Base-by-base conservation (phyloP, 2,888 invertebrate species). In the Mesorhabditis spiculigera region DNA sequence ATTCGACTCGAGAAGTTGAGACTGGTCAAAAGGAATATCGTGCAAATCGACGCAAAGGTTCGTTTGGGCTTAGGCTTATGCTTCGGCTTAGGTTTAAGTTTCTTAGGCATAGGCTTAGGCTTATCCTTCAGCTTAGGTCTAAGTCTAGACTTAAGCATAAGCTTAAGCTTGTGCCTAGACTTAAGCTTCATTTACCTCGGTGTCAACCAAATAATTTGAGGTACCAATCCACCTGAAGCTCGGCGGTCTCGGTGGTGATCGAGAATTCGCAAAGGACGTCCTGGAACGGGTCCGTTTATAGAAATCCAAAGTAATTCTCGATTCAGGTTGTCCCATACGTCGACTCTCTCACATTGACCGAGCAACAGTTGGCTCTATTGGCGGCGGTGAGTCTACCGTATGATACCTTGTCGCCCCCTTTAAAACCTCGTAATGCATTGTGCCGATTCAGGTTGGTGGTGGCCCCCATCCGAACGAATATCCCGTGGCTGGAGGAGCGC, bases 151-250 rank as follows among this genome's bases (percentile, higher is more conserved):
- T n/a, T 28, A 28, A 3, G 28, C 28, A 1, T 28, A 28, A 3
- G 28, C 28, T 28, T 28, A 28, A 28, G 28, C 28, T 28, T 28
- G 28, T 28, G 28, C 28, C 28, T 28, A 28, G 28, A 28, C 28
- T 28, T 28, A 28, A 28, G 28, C 28, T 28, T 28, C 1, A 28
- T 28, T 28, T 28, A 28, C 28, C 28, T 28, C 28, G 28, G 28
- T 28, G 28, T 28, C 28, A 28, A 28, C 28, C 28, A 28, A 28
- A 28, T 28, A 28, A 28, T 28, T 28, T 28, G 28, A 28, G 28
- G 71, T 86, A 4, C 87, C 88, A 4, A 84, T 88, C 43, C 88
- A 88, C 78, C 72, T 88, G 68, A 87, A 88, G 72, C 77, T 88
- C 64, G 88, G 88, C 62, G 87, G 87, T 76, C 87, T 88, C 86